Evolutionary conservation across 2,113 vertebrate genomes (phyloP).

Genomic region (Fukomys damarensis): DNA sequence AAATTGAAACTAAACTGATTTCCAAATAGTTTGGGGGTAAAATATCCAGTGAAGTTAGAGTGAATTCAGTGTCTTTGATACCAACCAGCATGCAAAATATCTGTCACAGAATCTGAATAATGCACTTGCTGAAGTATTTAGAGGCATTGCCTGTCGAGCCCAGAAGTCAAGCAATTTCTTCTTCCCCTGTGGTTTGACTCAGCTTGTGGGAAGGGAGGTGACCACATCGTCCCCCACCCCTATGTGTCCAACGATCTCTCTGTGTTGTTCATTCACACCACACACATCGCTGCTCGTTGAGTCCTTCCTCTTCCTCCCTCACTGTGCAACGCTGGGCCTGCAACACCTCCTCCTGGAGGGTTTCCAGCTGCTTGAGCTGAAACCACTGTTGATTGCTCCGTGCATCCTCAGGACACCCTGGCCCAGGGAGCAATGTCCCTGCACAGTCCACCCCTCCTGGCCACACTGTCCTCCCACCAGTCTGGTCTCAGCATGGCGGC

Average conservation of each 20-base stretch:
- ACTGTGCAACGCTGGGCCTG: rapidly evolving
- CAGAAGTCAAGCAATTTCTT: no score
- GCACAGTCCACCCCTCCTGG: no score
- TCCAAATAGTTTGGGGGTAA: background rate
- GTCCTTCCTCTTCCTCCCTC: background rate
- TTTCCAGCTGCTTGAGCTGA: background rate
- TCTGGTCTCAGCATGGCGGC: background rate
- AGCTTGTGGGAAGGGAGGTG: background rate
- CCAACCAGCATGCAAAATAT: background rate
- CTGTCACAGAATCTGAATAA: background rate
- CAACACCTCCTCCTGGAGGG: rapidly evolving
- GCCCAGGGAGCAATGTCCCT: no score
- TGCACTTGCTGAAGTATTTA: background rate
- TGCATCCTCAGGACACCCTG: rapidly evolving
- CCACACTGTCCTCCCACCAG: no score
- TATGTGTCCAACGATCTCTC: background rate
- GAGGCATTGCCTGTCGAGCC: background rate
- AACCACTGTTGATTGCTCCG: rapidly evolving
- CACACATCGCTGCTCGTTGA: no score
- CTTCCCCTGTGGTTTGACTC: background rate
- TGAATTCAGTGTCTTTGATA: background rate
- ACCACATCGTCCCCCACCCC: rapidly evolving
- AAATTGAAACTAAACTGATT: background rate
- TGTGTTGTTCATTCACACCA: background rate
- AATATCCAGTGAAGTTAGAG: background rate